These are phyloP conservation scores for Synaphobranchus kaupii DNA, from an alignment of 2,797 vertebrate species.

Conservation along the genomic window DNA sequence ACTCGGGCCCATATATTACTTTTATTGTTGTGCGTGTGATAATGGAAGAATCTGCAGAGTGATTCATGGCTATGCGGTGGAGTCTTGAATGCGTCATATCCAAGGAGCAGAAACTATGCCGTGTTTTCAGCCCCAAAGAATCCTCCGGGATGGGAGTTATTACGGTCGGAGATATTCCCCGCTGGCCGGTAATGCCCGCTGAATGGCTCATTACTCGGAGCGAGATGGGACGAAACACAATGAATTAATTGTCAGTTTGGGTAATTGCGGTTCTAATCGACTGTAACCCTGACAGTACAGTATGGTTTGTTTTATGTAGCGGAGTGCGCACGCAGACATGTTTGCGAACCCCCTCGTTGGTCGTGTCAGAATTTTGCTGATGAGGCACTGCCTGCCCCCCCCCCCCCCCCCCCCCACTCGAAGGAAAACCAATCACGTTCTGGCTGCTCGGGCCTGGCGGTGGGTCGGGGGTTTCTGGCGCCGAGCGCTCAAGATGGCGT, in stretches of 20 bases:
- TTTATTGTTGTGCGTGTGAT: constrained; percentile 42
- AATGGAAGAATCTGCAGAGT: constrained; percentile 30
- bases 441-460: too few relatives aligned
- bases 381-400: constrained; percentile 50
- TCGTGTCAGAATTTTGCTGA: constrained; percentile 48
- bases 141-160: constrained; percentile 47
- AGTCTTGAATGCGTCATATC: constrained; percentile 41
- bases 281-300: constrained; percentile 46
- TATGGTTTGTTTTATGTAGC: constrained; percentile 59
- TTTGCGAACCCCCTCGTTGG: constrained; percentile 56
- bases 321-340: constrained; percentile 69
- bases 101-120: constrained; percentile 44
- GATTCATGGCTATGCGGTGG: constrained; percentile 31
- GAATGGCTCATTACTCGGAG: constrained; percentile 58
- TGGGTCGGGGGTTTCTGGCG: too few relatives aligned
- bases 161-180: constrained; percentile 54
- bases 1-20: constrained; percentile 43
- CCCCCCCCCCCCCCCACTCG: constrained; percentile 2
- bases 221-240: constrained; percentile 46
- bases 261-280: constrained; percentile 52
- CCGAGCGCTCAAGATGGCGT: too few relatives aligned
- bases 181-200: constrained; percentile 58
- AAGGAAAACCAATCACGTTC: constrained; percentile 49
- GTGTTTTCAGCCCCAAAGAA: constrained; percentile 35
- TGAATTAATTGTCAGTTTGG: constrained; percentile 51